Conservation (phyloP, 2,888 invertebrate genomes). For the Tromatobia lineatoria region DNA sequence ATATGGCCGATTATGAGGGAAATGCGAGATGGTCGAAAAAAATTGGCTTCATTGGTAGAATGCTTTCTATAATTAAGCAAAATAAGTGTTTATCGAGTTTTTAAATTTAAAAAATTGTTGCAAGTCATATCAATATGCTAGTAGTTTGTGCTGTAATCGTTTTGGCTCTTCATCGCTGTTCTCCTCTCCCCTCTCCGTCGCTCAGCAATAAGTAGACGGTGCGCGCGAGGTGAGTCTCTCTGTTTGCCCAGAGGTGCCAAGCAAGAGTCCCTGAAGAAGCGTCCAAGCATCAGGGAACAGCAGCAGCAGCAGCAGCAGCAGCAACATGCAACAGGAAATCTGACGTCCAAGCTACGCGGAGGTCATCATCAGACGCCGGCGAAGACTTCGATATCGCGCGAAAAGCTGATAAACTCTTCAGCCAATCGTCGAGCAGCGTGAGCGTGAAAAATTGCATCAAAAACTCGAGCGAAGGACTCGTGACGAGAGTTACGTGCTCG, state of each 20-base stretch:
- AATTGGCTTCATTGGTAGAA: too few relatives aligned
- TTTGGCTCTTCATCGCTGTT: conserved; percentile 65
- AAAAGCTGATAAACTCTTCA: conserved; percentile 50
- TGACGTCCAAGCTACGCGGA: conserved; percentile 75
- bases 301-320: conserved; percentile 64
- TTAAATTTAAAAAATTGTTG: background rate
- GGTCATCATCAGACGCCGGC: conserved; percentile 49
- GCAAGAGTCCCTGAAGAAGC: conserved; percentile 82
- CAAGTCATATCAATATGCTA: background rate
- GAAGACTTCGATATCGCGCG: conserved; percentile 46
- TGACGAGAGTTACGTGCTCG: background rate
- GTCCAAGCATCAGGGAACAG: conserved; percentile 74
- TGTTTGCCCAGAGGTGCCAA: conserved; percentile 83
- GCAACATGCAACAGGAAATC: conserved; percentile 65
- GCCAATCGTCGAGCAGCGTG: conserved; percentile 51
- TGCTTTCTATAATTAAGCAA: too few relatives aligned
- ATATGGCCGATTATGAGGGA: too few relatives aligned
- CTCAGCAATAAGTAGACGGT: conserved; percentile 79
- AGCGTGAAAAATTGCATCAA: conserved; percentile 14
- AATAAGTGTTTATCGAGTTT: conserved; percentile 26
- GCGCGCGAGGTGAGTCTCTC: conserved; percentile 75
- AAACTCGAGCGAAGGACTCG: background rate
- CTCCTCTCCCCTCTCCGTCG: conserved; percentile 75
- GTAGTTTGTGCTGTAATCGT: conserved; percentile 32
- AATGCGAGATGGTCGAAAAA: too few relatives aligned